Base-by-base conservation (phyloP, 2,113 vertebrate genomes). In the Gallinago undulata region DNA sequence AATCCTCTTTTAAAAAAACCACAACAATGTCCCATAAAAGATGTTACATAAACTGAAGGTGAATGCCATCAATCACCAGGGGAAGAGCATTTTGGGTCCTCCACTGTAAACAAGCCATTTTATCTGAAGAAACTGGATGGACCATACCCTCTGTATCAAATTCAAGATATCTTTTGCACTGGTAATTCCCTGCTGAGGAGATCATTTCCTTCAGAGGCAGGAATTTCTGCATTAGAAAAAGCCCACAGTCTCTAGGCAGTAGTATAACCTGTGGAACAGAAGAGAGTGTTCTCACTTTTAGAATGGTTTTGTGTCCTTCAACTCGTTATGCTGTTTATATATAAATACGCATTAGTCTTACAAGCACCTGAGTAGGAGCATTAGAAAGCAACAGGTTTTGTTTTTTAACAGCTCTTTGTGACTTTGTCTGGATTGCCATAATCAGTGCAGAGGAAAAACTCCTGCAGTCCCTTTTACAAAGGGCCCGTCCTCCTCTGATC, bases 171-270 rank as follows among this genome's bases (percentile, higher is more conserved):
- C 94, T 96, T 96, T 97, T 96, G 94, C 69, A 95, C 86, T 96
- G 96, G 94, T 74, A 97, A 94, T 91, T 96, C 96, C 95, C 96
- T 96, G 95, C 95, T 95, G 95, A 95, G 93, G 88, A 96, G 90
- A 93, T 77, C 96, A 97, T 95, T 96, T 97, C 92, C 90, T 96
- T 97, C 94, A 94, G 90, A 96, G 95, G 86, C 91, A 95, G 92
- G 94, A 92, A 95, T 97, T 97, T 97, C 95, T 97, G 95, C 96
- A 95, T 94, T 96, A 96, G 96, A 94, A 96, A 96, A 96, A 97
- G 94, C 92, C 84, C 95, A 88, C 83, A 96, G 90, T 94, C 94
- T 97, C 91, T 96, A 94, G 89, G 94, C 91, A 96, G 96, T 92
- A 96, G 96, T 87, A 96, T 91, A 97, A 97, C 96, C 94, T 97